Percentiles rank a stretch among this genome's conserved stretches.
Evolutionary conservation across 2,113 vertebrate species (phyloP).

Genomic region (Cervus canadensis): DNA sequence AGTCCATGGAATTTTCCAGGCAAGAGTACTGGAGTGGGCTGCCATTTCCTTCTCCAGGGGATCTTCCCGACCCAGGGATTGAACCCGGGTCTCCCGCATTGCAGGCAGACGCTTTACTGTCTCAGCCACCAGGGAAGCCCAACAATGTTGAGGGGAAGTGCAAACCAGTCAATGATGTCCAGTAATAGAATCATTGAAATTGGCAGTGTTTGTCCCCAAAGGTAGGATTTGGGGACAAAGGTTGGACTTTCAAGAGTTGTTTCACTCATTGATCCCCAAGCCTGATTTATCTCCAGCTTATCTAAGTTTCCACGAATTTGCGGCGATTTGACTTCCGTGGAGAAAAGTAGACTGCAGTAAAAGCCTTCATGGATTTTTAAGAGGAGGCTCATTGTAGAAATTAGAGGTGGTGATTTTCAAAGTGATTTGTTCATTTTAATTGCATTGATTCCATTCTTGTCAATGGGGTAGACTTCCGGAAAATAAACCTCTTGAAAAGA

Average conservation of each 20-base stretch:
- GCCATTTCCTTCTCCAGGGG: too few relatives aligned
- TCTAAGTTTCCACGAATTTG: not conserved
- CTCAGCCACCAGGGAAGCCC: too few relatives aligned
- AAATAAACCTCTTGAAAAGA: conserved; percentile 48
- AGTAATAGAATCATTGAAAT: not conserved
- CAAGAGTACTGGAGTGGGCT: too few relatives aligned
- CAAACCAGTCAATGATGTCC: not conserved
- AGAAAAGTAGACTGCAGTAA: not conserved
- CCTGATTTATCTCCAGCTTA: not conserved
- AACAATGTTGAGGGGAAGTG: not conserved
- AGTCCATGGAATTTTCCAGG: too few relatives aligned
- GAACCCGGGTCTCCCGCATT: too few relatives aligned
- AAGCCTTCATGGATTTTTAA: conserved; percentile 22
- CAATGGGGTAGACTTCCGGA: conserved; percentile 30
- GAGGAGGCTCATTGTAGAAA: not conserved
- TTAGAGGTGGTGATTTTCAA: conserved; percentile 43
- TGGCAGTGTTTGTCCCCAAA: not conserved
- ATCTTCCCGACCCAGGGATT: too few relatives aligned
- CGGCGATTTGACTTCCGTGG: not conserved
- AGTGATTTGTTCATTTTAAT: conserved; percentile 49
- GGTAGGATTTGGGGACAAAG: not conserved
- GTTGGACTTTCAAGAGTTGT: conserved; percentile 7
- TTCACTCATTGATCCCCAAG: not conserved
- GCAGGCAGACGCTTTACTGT: too few relatives aligned
- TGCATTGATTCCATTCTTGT: conserved; percentile 40